Percentiles rank a stretch among this genome's conserved stretches.
Conservation (phyloP, 2,113 vertebrate genomes). For the Uropsilus gracilis region DNA sequence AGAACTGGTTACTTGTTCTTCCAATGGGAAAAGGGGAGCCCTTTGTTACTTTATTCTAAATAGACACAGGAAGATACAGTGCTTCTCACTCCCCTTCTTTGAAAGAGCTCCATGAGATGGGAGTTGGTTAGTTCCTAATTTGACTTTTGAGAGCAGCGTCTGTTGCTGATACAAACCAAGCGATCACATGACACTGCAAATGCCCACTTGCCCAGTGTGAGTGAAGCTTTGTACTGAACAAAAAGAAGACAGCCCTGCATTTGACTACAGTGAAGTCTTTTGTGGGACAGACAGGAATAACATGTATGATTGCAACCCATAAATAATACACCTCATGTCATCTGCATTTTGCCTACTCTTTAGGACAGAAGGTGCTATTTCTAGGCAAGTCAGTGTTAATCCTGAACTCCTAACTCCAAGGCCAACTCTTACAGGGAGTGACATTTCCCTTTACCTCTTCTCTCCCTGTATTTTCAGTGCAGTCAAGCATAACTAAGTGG, state of each 20-base stretch:
- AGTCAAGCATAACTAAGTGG: constrained; percentile 64
- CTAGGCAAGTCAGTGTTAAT: constrained; percentile 17
- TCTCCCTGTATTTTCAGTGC: constrained; percentile 37
- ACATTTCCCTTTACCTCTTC: constrained; percentile 35
- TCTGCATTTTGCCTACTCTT: constrained; percentile 52
- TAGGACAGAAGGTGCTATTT: constrained; percentile 25
- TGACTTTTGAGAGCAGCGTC: constrained; percentile 59
- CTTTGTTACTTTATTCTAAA: constrained; percentile 28
- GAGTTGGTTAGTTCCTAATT: background rate
- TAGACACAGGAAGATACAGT: background rate
- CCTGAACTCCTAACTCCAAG: constrained; percentile 40
- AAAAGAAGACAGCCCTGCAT: constrained; percentile 25
- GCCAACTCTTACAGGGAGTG: background rate
- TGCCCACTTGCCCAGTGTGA: constrained; percentile 5
- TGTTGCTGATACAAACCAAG: constrained; percentile 23
- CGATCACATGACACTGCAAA: constrained; percentile 26
- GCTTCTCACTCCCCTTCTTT: background rate
- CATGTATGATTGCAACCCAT: constrained; percentile 57
- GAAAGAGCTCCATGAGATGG: background rate
- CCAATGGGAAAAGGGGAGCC: background rate
- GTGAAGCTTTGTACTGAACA: constrained; percentile 50
- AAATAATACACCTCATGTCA: constrained; percentile 40
- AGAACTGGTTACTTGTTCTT: constrained; percentile 37
- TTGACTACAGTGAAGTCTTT: constrained; percentile 50
- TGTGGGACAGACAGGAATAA: constrained; percentile 49